These are phyloP conservation scores for Oreochromis niloticus DNA, from an alignment of 2,113 vertebrate genomes.

Conservation along the genomic window DNA sequence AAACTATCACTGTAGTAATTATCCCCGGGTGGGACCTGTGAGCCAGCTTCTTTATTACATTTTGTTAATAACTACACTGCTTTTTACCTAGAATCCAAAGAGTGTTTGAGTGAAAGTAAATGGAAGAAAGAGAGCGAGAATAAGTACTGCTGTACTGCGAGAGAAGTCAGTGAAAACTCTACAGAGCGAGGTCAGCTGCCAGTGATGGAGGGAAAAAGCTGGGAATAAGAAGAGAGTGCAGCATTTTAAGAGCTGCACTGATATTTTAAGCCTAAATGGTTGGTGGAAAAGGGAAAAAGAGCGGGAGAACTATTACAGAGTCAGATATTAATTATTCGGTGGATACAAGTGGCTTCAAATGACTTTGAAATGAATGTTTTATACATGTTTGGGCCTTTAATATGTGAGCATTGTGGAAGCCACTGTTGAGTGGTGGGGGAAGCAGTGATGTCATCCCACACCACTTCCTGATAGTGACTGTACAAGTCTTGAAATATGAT, in stretches of 20 bases:
- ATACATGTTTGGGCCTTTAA: not conserved
- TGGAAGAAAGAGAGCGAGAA: not conserved
- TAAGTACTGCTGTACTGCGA: conserved; percentile 5
- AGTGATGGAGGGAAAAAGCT: not conserved
- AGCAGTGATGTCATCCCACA: not conserved
- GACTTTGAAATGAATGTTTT: not conserved
- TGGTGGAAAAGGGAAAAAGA: not conserved
- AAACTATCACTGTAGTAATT: not conserved
- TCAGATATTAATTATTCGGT: not conserved
- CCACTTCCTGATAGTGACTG: not conserved
- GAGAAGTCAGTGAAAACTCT: conserved; percentile 6
- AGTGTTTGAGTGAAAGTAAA: not conserved
- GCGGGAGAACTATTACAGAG: not conserved
- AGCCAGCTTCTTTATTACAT: not conserved
- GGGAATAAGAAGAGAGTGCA: not conserved
- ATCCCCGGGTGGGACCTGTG: not conserved
- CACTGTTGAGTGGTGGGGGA: not conserved
- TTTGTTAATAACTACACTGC: not conserved
- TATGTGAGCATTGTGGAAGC: not conserved
- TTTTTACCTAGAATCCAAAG: not conserved
- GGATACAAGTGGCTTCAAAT: not conserved
- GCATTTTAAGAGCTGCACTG: not conserved
- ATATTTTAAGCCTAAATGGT: conserved; percentile 14
- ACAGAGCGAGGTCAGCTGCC: conserved; percentile 26
- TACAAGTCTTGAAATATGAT: conserved; percentile 9